Conservation (phyloP, 1,140 invertebrate genomes). For the Drosophila sproati region DNA sequence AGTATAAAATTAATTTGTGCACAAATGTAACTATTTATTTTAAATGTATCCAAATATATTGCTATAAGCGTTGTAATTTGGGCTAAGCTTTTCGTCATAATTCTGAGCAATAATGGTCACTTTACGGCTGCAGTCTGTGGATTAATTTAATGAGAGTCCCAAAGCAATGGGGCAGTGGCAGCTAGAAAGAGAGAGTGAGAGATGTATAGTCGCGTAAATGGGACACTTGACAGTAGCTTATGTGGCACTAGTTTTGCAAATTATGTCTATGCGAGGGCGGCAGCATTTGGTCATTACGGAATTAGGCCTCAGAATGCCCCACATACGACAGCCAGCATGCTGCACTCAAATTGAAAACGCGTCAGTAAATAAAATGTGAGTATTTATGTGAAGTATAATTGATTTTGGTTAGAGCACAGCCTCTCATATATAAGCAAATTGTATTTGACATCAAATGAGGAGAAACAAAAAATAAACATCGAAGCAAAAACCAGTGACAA, state of each 20-base stretch:
- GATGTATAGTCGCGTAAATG: neutral
- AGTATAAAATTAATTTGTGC: too few species aligned
- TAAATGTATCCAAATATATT: too few species aligned
- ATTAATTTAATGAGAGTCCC: constrained; percentile 39
- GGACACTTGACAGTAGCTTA: neutral
- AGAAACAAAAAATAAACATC: neutral
- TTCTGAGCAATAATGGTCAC: constrained; percentile 63
- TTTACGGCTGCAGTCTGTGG: constrained; percentile 46
- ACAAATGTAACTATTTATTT: too few species aligned
- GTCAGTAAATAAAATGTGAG: neutral
- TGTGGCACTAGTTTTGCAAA: neutral
- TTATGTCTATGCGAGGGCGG: neutral
- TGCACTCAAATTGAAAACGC: neutral
- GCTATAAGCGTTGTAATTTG: too few species aligned
- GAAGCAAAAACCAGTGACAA: too few species aligned
- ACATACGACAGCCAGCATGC: too few species aligned
- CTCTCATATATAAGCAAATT: constrained; percentile 18
- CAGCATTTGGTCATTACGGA: too few species aligned
- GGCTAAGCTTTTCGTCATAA: neutral
- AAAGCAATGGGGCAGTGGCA: neutral
- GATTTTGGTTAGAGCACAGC: neutral
- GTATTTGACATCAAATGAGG: neutral
- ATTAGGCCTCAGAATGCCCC: neutral
- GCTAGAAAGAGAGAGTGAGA: neutral
- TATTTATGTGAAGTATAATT: neutral